These are phyloP conservation scores for Atlantisia rogersi DNA, from an alignment of 2,113 vertebrate genomes.

Conservation along the genomic window DNA sequence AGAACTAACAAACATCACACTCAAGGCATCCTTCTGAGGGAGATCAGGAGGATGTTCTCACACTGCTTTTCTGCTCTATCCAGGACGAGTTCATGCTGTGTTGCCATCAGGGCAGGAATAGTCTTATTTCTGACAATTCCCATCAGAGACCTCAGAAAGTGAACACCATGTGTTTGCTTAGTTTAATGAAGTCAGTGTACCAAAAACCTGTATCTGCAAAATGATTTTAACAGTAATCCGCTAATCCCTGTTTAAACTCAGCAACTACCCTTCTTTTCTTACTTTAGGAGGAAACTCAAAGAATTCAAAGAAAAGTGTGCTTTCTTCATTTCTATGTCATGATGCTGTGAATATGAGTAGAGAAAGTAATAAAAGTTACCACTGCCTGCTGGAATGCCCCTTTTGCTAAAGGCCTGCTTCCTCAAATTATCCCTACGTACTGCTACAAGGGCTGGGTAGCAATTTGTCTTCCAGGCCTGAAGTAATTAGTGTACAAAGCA, in stretches of 20 bases:
- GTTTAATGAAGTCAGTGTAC: not conserved
- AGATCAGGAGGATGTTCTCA: not conserved
- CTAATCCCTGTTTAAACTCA: not conserved
- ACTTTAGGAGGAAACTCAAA: not conserved
- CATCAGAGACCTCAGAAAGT: not conserved
- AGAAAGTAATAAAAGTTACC: not conserved
- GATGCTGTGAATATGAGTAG: not conserved
- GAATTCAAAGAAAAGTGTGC: not conserved
- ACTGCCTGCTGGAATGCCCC: not conserved
- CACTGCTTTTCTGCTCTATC: not conserved
- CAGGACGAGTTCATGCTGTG: not conserved
- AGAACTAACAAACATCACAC: conserved; percentile 1
- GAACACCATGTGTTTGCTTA: not conserved
- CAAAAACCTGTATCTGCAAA: not conserved
- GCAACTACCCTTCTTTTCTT: not conserved
- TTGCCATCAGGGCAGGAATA: not conserved
- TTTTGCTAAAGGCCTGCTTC: not conserved
- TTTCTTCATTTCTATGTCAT: not conserved
- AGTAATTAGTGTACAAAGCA: not conserved
- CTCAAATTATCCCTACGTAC: not conserved
- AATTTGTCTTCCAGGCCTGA: not conserved
- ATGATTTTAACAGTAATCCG: not conserved
- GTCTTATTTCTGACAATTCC: not conserved
- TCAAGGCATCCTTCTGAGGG: not conserved
- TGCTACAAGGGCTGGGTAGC: not conserved